Percentiles rank a stretch among this genome's conserved stretches.
Evolutionary conservation across 2,797 vertebrate species (phyloP).

Genomic region (Setipinna tenuifilis): DNA sequence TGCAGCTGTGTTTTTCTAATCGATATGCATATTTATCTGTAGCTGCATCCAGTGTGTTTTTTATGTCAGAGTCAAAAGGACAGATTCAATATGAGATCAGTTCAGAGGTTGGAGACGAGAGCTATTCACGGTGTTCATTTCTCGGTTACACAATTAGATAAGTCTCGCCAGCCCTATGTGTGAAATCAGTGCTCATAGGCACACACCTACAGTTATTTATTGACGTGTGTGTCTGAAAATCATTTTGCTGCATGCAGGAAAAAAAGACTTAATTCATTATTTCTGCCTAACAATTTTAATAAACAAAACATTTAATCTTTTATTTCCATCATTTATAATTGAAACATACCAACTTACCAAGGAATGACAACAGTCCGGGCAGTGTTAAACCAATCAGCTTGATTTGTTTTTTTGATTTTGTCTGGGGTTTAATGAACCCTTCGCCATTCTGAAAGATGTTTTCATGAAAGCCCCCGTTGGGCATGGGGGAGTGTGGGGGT

Average conservation of each 20-base stretch:
- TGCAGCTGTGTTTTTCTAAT: background rate
- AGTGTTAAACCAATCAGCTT: background rate
- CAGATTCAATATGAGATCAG: background rate
- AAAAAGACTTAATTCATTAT: background rate
- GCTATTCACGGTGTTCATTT: background rate
- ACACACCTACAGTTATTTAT: background rate
- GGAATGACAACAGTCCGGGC: background rate
- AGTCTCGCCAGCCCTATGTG: background rate
- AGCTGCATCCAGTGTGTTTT: background rate
- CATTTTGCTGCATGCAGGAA: background rate
- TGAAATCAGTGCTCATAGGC: background rate
- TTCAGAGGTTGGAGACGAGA: background rate
- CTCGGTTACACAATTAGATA: background rate
- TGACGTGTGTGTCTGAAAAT: background rate
- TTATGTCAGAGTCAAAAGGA: background rate
- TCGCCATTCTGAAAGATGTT: background rate
- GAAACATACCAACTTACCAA: background rate
- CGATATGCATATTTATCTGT: background rate
- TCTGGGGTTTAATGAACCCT: constrained; percentile 1
- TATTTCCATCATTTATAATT: background rate
- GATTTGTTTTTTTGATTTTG: background rate
- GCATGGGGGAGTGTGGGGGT: no score
- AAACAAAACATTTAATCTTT: background rate
- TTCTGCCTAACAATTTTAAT: background rate
- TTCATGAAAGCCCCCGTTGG: background rate